phyloP scores from a whole-genome alignment of 2,888 invertebrate genomes.

The Hofmannophila pseudospretella region DNA sequence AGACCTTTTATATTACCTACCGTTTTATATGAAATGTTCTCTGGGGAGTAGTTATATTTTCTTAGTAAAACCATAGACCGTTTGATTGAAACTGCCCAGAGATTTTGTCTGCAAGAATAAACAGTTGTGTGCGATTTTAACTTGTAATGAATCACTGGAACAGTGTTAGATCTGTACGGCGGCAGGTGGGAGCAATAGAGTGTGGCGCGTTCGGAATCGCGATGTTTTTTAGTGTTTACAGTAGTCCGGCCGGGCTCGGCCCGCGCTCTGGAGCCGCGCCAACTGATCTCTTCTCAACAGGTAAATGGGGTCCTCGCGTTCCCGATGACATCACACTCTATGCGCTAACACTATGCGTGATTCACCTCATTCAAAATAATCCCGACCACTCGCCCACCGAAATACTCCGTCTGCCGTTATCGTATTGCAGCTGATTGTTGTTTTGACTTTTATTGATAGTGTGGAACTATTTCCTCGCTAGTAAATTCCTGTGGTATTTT shows the following conservation, averaged over 20 bases:
- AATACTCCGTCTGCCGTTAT: constrained; percentile 24
- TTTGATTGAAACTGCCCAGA: constrained; percentile 16
- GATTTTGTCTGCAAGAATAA: constrained; percentile 15
- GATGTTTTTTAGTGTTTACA: constrained; percentile 8
- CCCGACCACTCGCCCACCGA: constrained; percentile 21
- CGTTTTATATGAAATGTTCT: no score
- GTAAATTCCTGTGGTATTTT: not conserved
- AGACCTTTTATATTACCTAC: no score
- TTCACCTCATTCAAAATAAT: constrained; percentile 63
- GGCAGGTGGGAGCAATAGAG: constrained; percentile 21
- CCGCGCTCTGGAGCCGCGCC: constrained; percentile 56
- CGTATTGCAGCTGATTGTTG: constrained; percentile 23
- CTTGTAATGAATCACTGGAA: constrained; percentile 19
- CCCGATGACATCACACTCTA: constrained; percentile 56
- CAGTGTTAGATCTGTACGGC: constrained; percentile 3
- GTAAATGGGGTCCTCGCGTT: constrained; percentile 55
- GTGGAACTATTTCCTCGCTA: constrained; percentile 9
- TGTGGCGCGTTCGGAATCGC: constrained; percentile 14
- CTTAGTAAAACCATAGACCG: constrained; percentile 3
- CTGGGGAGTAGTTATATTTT: no score
- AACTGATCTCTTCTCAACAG: constrained; percentile 64
- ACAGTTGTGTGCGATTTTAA: constrained; percentile 14
- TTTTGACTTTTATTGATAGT: constrained; percentile 14
- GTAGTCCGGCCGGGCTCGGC: constrained; percentile 12
- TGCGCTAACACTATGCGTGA: constrained; percentile 47